Evolutionary conservation across 2,888 invertebrate species (phyloP).

Genomic region (Unio delphinus): DNA sequence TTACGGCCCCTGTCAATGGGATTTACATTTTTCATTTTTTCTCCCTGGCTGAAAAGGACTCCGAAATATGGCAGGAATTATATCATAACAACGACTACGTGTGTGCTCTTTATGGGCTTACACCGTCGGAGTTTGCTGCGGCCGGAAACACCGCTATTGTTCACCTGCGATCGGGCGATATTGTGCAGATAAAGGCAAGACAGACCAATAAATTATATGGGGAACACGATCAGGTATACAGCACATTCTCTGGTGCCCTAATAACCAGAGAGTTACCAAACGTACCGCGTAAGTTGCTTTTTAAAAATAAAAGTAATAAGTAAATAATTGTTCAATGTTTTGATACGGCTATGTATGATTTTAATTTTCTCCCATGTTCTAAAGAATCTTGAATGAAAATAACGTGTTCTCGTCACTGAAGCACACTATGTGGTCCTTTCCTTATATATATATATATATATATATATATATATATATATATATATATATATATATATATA

Average conservation of each 20-base stretch:
- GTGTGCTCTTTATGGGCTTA: constrained; percentile 23
- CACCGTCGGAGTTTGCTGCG: constrained; percentile 23
- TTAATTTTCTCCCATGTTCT: too few species aligned
- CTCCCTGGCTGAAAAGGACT: constrained; percentile 17
- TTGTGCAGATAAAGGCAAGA: constrained; percentile 10
- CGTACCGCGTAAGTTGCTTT: too few species aligned
- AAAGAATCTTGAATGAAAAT: too few species aligned
- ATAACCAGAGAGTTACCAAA: constrained; percentile 8
- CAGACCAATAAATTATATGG: constrained; percentile 24
- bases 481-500: too few species aligned
- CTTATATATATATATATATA: constrained; percentile 2
- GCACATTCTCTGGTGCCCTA: constrained; percentile 28
- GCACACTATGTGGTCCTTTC: too few species aligned
- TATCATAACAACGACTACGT: constrained; percentile 27
- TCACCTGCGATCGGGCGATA: constrained; percentile 20
- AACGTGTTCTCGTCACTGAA: too few species aligned
- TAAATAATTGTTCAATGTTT: too few species aligned
- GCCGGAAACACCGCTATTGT: constrained; percentile 38
- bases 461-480: neutral
- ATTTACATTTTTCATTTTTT: constrained; percentile 35
- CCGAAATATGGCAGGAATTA: constrained; percentile 25
- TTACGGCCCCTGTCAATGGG: constrained; percentile 23
- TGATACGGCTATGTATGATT: too few species aligned
- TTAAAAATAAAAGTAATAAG: too few species aligned
- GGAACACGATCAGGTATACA: constrained; percentile 19